Evolutionary conservation across 2,113 vertebrate genomes (phyloP).

Genomic region (Oriolus oriolus): DNA sequence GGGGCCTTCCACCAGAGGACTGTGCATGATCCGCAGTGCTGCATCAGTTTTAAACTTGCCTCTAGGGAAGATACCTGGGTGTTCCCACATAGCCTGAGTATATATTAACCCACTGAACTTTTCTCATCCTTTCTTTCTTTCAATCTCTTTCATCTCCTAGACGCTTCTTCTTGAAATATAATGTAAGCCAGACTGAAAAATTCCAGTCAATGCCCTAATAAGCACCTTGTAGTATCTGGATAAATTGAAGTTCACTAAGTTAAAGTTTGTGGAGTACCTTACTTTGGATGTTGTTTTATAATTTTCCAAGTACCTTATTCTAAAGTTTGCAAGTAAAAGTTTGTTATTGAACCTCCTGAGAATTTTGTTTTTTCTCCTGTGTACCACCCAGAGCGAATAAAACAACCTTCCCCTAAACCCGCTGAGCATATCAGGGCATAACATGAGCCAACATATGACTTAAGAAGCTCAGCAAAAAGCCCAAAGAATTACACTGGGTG

Average conservation of each 20-base stretch:
- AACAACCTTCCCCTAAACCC: neutral
- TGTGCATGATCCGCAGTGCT: neutral
- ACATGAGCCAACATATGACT: neutral
- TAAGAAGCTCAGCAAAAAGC: neutral
- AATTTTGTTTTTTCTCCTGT: neutral
- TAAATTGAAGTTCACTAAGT: neutral
- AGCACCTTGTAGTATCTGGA: neutral
- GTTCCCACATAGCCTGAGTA: neutral
- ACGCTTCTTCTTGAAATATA: neutral
- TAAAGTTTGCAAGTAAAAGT: neutral
- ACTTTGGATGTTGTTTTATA: neutral
- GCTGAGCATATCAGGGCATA: rapidly evolving
- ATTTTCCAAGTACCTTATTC: neutral
- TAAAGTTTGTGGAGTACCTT: neutral
- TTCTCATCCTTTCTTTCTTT: neutral
- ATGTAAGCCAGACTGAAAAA: neutral
- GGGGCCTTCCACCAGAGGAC: neutral
- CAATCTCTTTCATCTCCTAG: neutral
- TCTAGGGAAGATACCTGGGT: neutral
- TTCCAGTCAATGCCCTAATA: neutral
- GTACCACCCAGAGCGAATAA: neutral
- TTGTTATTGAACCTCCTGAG: neutral
- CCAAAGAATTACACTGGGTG: neutral
- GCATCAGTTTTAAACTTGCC: neutral
- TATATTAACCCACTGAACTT: neutral